phyloP scores from a whole-genome alignment of 2,797 vertebrate species.

The Acanthurus lineatus region DNA sequence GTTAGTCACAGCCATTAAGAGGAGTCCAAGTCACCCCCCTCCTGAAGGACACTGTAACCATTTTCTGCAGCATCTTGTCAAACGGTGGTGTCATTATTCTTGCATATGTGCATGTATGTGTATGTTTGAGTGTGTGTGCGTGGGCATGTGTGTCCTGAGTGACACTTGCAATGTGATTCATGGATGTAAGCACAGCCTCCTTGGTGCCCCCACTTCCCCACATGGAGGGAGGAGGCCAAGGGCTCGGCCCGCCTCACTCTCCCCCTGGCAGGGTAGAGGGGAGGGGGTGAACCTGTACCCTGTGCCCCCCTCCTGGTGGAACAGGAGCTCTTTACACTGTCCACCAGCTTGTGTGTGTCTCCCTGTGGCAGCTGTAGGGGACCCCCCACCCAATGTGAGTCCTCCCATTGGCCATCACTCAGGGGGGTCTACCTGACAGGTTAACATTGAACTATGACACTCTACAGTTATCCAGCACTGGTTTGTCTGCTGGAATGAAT shows the following conservation, averaged over 20 bases:
- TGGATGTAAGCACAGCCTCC: slow-evolving; percentile 51
- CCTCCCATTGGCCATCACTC: slow-evolving; percentile 73
- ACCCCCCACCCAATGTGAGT: slow-evolving; percentile 74
- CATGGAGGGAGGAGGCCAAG: slow-evolving; percentile 72
- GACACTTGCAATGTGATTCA: slow-evolving; percentile 68
- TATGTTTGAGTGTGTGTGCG: slow-evolving; percentile 19
- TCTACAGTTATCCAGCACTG: slow-evolving; percentile 24
- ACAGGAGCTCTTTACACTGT: slow-evolving; percentile 64
- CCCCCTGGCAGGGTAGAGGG: slow-evolving; percentile 58
- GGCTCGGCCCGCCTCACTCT: slow-evolving; percentile 56
- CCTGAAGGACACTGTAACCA: slow-evolving; percentile 18
- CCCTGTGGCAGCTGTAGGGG: slow-evolving; percentile 86
- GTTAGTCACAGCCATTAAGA: neutral
- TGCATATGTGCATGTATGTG: slow-evolving; percentile 28
- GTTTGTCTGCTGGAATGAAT: slow-evolving; percentile 15
- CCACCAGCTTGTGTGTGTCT: slow-evolving; percentile 85
- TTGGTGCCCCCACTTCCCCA: slow-evolving; percentile 52
- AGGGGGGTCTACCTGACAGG: slow-evolving; percentile 65
- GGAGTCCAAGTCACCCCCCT: neutral
- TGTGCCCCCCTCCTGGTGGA: slow-evolving; percentile 58
- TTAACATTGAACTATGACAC: slow-evolving; percentile 86
- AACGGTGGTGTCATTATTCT: slow-evolving; percentile 40
- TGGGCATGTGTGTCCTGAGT: slow-evolving; percentile 43
- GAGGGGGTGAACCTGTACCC: slow-evolving; percentile 70
- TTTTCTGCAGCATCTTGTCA: slow-evolving; percentile 15